These are phyloP conservation scores for Malachius bipustulatus DNA, from an alignment of 2,888 invertebrate species.

Conservation along the genomic window DNA sequence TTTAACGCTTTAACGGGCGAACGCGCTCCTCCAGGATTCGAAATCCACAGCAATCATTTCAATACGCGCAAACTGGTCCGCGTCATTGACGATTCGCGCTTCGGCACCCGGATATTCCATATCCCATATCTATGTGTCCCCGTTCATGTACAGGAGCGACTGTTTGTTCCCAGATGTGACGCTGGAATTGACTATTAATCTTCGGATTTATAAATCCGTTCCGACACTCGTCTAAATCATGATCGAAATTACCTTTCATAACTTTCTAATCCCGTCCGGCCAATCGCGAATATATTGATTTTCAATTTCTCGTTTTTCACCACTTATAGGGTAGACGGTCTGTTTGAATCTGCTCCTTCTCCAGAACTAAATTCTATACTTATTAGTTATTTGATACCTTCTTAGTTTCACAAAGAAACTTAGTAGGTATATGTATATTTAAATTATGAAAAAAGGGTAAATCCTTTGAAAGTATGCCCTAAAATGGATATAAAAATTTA, in stretches of 20 bases:
- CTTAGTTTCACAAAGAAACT: too few relatives aligned
- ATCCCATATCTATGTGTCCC: constrained; percentile 19
- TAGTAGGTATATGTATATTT: too few relatives aligned
- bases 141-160: too few relatives aligned
- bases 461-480: too few relatives aligned
- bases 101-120: constrained; percentile 12
- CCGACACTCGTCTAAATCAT: constrained; percentile 5
- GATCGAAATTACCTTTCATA: constrained; percentile 10
- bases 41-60: constrained; percentile 18
- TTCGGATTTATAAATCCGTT: constrained; percentile 15
- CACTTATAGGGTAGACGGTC: too few relatives aligned
- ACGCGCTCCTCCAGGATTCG: constrained; percentile 15
- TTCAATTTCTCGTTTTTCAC: too few relatives aligned
- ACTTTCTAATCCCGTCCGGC: constrained; percentile 6
- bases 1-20: constrained; percentile 17
- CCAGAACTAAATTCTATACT: too few relatives aligned
- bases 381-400: too few relatives aligned
- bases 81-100: constrained; percentile 18
- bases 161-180: constrained; percentile 17
- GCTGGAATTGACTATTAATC: constrained; percentile 18
- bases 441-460: too few relatives aligned
- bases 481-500: too few relatives aligned
- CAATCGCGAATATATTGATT: constrained; percentile 3
- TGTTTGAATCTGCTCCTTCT: too few relatives aligned
- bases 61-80: constrained; percentile 17